Percentiles rank a stretch among this genome's conserved stretches.
Conservation (phyloP, 1,140 invertebrate genomes). For the Uloborus diversus region DNA sequence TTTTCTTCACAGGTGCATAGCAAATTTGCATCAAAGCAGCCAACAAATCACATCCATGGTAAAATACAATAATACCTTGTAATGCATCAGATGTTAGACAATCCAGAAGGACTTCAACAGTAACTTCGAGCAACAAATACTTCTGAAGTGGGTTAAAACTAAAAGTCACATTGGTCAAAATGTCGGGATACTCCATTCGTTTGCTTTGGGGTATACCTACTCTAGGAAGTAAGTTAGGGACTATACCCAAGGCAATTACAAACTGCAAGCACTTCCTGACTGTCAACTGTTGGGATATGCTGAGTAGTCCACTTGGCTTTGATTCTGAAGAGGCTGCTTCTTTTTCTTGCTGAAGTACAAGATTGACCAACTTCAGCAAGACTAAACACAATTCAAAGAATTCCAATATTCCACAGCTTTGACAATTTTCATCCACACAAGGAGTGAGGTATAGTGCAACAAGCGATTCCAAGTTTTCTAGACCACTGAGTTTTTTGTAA, state of each 20-base stretch:
- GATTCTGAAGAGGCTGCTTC: neutral
- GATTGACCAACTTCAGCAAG: slow-evolving; percentile 5
- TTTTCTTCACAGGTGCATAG: slow-evolving; percentile 66
- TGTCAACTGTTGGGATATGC: slow-evolving; percentile 64
- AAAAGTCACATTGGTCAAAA: slow-evolving; percentile 42
- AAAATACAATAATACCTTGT: slow-evolving; percentile 64
- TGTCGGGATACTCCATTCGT: slow-evolving; percentile 59
- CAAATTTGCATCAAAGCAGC: slow-evolving; percentile 76
- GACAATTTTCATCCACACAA: slow-evolving; percentile 21
- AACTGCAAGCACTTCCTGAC: slow-evolving; percentile 69
- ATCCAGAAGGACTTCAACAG: slow-evolving; percentile 63
- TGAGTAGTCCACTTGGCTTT: slow-evolving; percentile 60
- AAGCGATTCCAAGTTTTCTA: neutral
- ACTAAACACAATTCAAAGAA: slow-evolving; percentile 33
- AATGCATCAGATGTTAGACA: slow-evolving; percentile 65
- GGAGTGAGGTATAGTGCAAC: slow-evolving; percentile 13
- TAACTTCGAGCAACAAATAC: slow-evolving; percentile 63
- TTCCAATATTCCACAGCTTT: slow-evolving; percentile 14
- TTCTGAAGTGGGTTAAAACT: slow-evolving; percentile 63
- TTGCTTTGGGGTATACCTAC: slow-evolving; percentile 70
- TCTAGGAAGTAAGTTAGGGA: slow-evolving; percentile 73
- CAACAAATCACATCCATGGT: slow-evolving; percentile 69
- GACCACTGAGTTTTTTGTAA: slow-evolving; percentile 20
- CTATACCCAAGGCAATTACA: slow-evolving; percentile 72
- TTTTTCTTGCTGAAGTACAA: slow-evolving; percentile 2